These are phyloP conservation scores for Hippasteria phrygiana DNA, from an alignment of 53 echinoderm and acorn worm genomes.

Conservation along the genomic window DNA sequence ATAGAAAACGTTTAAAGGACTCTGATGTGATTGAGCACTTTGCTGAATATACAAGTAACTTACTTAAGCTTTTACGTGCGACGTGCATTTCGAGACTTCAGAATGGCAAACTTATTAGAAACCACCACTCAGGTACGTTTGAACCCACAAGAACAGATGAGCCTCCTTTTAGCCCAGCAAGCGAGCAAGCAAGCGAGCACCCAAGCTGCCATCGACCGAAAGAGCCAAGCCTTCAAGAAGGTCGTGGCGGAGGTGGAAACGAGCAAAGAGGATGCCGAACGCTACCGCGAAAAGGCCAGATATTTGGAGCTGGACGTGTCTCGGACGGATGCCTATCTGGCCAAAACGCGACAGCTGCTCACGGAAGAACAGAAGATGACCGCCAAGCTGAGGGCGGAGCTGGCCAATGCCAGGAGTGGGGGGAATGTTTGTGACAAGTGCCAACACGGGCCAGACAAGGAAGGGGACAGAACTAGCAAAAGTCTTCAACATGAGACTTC, in stretches of 20 bases:
- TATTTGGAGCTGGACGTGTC: constrained; percentile 36
- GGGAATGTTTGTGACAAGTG: constrained; percentile 11
- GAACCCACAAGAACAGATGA: neutral
- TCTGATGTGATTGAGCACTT: neutral
- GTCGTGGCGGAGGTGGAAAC: constrained; percentile 28
- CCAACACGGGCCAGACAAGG: neutral
- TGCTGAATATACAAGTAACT: neutral
- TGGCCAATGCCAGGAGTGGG: neutral
- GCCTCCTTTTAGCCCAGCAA: constrained; percentile 5
- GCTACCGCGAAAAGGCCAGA: neutral
- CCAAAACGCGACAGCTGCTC: neutral
- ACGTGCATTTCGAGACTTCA: neutral
- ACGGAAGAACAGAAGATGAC: neutral
- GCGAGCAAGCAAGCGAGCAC: neutral
- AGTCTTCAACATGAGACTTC: neutral
- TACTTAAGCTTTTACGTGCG: neutral
- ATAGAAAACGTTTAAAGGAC: neutral
- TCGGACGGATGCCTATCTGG: constrained; percentile 18
- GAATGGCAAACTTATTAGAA: constrained; percentile 22
- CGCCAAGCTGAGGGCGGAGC: neutral
- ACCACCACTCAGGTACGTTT: neutral
- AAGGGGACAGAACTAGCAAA: neutral
- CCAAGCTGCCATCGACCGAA: neutral
- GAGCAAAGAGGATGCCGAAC: constrained; percentile 6
- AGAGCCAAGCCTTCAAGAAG: constrained; percentile 31